phyloP scores from a whole-genome alignment of 1,140 invertebrate genomes.

The Drosophila littoralis region DNA sequence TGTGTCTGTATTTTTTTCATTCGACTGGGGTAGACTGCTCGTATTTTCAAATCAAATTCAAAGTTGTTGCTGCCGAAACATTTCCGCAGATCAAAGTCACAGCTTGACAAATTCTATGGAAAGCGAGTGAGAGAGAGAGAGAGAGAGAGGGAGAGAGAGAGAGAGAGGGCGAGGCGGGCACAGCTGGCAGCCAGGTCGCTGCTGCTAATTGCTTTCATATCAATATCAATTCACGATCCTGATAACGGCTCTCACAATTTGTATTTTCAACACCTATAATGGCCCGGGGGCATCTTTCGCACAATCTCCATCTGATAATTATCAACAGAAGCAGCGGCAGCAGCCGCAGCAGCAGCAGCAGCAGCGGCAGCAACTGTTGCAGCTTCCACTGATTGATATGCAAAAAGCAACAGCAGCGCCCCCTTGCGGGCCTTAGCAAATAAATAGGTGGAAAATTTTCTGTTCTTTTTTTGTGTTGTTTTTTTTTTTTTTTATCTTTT shows the following conservation, averaged over 20 bases:
- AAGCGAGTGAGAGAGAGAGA: constrained; percentile 20
- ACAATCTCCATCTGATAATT: constrained; percentile 55
- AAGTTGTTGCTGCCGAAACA: constrained; percentile 75
- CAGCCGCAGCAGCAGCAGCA: constrained; percentile 11
- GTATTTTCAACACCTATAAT: constrained; percentile 70
- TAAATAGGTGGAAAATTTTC: constrained; percentile 17
- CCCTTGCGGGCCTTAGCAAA: constrained; percentile 12
- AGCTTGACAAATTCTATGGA: constrained; percentile 79
- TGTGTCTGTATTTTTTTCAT: constrained; percentile 1
- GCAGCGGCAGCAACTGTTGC: constrained; percentile 16
- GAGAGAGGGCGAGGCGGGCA: constrained; percentile 7
- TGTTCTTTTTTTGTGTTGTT: too few species aligned
- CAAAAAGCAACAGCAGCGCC: constrained; percentile 27
- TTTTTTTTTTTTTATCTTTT: not conserved
- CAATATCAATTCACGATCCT: constrained; percentile 52
- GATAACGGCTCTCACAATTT: constrained; percentile 65
- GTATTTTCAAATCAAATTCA: constrained; percentile 79
- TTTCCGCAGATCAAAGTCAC: constrained; percentile 83
- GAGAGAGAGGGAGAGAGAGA: not conserved
- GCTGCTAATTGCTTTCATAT: constrained; percentile 80
- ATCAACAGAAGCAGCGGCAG: constrained; percentile 49
- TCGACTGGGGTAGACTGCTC: constrained; percentile 24
- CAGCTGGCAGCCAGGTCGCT: constrained; percentile 59
- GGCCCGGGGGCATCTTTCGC: constrained; percentile 41
- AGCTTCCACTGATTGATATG: constrained; percentile 61